A percentile compares a stretch with the other conserved stretches of the same genome.
Evolutionary conservation across 2,113 vertebrate genomes (phyloP).

Genomic region (Uropsilus gracilis): DNA sequence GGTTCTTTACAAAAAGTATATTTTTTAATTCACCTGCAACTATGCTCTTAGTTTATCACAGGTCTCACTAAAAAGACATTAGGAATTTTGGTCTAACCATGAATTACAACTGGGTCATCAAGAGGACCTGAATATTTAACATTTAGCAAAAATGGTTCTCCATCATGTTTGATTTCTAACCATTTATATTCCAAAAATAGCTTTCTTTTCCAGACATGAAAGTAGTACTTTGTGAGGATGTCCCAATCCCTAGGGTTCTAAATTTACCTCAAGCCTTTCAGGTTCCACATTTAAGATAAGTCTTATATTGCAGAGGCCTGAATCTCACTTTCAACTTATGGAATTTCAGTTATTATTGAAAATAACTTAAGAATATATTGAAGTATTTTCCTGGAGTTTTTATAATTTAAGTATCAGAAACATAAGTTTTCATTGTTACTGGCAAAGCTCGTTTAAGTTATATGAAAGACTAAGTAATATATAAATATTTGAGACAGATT

Average conservation of each 20-base stretch:
- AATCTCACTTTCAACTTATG: background rate
- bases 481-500: constrained; percentile 11
- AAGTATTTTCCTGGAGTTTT: background rate
- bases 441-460: constrained; percentile 35
- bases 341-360: constrained; percentile 45
- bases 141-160: constrained; percentile 59
- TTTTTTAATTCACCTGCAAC: constrained; percentile 62
- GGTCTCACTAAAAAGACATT: constrained; percentile 52
- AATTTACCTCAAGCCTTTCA: constrained; percentile 59
- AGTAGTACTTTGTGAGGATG: constrained; percentile 52
- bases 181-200: constrained; percentile 79
- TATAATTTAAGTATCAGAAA: constrained; percentile 24
- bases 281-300: constrained; percentile 34
- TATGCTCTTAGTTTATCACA: constrained; percentile 68
- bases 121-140: constrained; percentile 78
- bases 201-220: constrained; percentile 64
- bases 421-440: background rate
- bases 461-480: background rate
- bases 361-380: background rate
- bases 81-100: constrained; percentile 46
- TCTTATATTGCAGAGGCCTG: constrained; percentile 30
- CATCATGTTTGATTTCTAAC: constrained; percentile 69
- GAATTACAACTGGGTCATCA: constrained; percentile 66
- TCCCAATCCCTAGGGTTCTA: constrained; percentile 52
- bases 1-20: constrained; percentile 68